Percentiles rank a stretch among this genome's conserved stretches.
These are phyloP conservation scores for Anthopleura xanthogrammica DNA, from an alignment of 92 coral and sea anemone species.

Conservation along the genomic window DNA sequence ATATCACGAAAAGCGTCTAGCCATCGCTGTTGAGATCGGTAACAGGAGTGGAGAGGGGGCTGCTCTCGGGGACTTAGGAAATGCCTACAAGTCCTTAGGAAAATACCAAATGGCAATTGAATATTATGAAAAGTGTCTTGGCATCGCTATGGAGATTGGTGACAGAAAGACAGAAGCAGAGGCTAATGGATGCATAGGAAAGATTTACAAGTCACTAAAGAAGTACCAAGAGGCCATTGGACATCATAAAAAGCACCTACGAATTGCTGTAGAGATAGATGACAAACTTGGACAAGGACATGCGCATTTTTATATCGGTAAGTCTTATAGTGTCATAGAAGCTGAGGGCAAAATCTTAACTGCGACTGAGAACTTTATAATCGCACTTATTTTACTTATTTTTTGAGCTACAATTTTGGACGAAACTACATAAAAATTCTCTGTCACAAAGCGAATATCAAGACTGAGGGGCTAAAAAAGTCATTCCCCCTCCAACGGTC, in stretches of 20 bases:
- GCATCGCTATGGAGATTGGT: constrained; percentile 10
- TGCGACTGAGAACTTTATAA: no score
- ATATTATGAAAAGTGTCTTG: neutral
- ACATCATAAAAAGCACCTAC: neutral
- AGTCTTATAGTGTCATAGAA: neutral
- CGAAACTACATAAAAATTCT: no score
- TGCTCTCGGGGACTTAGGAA: neutral
- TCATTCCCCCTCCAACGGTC: no score
- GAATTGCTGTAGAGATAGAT: neutral
- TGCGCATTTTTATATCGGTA: neutral
- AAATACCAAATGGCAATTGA: constrained; percentile 13
- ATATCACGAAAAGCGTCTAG: neutral
- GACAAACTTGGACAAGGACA: neutral
- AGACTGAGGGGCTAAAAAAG: no score
- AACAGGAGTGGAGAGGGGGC: constrained; percentile 4
- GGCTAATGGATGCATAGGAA: neutral
- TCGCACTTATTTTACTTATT: no score
- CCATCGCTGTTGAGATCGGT: constrained; percentile 3
- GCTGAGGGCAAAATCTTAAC: no score
- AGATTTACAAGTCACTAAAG: neutral
- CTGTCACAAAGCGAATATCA: no score
- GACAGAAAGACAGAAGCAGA: constrained; percentile 10
- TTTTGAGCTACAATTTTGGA: no score
- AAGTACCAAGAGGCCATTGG: neutral
- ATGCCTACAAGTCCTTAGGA: neutral